Conservation (phyloP, 2,113 vertebrate genomes). For the Porphyrio hochstetteri region DNA sequence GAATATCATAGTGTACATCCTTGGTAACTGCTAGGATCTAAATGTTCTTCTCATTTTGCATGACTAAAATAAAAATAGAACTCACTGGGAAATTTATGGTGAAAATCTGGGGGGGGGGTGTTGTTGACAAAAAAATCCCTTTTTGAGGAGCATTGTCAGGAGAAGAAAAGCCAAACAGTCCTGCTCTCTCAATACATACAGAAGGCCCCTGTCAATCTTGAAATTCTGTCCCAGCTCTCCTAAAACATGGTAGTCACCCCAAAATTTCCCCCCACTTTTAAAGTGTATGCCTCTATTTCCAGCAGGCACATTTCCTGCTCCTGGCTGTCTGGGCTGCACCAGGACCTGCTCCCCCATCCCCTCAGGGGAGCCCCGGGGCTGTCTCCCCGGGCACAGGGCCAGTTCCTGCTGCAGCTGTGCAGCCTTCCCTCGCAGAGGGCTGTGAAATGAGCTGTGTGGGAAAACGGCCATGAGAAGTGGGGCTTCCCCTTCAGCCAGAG, state of each 20-base stretch:
- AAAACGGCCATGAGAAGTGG: background rate
- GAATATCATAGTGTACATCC: background rate
- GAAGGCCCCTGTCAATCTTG: background rate
- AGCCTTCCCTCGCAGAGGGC: background rate
- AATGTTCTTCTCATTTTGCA: background rate
- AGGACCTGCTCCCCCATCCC: background rate
- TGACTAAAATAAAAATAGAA: slow-evolving; percentile 17
- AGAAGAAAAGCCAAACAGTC: background rate
- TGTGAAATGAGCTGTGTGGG: background rate
- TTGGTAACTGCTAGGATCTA: background rate
- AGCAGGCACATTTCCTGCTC: accelerated
- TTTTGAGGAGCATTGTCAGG: background rate
- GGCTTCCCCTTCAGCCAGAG: background rate
- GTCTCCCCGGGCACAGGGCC: background rate
- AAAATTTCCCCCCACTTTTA: background rate
- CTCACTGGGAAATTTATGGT: background rate
- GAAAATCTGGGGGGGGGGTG: background rate
- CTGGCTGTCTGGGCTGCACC: background rate
- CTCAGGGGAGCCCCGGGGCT: background rate
- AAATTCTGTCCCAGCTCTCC: background rate
- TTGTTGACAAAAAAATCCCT: background rate
- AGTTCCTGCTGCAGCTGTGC: background rate
- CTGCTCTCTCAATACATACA: background rate
- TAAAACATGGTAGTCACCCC: background rate
- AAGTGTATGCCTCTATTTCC: background rate